phyloP scores from a whole-genome alignment of 2,888 invertebrate species.

The Euzetes globulus region DNA sequence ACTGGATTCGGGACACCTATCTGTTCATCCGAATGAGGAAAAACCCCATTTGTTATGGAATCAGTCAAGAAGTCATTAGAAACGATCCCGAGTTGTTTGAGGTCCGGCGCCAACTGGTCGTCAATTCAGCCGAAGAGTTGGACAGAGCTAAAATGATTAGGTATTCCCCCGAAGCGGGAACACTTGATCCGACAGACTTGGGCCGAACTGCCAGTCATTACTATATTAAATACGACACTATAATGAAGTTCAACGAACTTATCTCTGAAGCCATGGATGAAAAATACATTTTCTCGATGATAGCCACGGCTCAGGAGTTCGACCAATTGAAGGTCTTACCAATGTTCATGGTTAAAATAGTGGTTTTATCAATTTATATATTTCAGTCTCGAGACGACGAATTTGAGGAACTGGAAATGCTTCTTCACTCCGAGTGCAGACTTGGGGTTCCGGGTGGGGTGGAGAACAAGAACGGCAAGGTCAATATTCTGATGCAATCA shows the following conservation, averaged over 20 bases:
- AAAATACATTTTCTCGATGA: constrained; percentile 75
- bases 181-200: constrained; percentile 63
- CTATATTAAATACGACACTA: constrained; percentile 92
- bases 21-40: constrained; percentile 85
- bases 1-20: constrained; percentile 97
- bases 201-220: constrained; percentile 95
- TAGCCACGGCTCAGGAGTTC: constrained; percentile 89
- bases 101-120: constrained; percentile 67
- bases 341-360: too few relatives aligned
- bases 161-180: constrained; percentile 71
- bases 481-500: constrained; percentile 85
- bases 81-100: constrained; percentile 71
- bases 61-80: constrained; percentile 48
- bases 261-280: constrained; percentile 62
- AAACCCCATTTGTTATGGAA: constrained; percentile 73
- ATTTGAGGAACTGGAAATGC: constrained; percentile 73
- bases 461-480: constrained; percentile 87
- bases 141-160: constrained; percentile 92
- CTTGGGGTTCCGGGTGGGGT: constrained; percentile 69
- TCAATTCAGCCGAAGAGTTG: constrained; percentile 65
- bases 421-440: constrained; percentile 66
- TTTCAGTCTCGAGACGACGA: constrained; percentile 85
- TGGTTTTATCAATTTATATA: not conserved
- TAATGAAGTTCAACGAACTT: constrained; percentile 72
- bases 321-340: constrained; percentile 51